phyloP scores from a whole-genome alignment of 2,113 vertebrate genomes.

The Periophthalmus modestus region DNA sequence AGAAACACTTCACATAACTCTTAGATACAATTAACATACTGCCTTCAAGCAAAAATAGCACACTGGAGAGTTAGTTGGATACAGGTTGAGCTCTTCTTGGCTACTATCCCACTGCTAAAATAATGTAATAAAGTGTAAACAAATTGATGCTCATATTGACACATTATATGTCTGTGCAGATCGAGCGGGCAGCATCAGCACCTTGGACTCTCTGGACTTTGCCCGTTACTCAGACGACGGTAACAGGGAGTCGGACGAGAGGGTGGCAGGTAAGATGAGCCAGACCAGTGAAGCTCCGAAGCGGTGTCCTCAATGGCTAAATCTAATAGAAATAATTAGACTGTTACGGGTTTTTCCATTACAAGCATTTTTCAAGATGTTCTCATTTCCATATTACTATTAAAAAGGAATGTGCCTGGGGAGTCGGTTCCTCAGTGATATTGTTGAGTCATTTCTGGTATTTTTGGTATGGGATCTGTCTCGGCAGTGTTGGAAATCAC shows the following conservation, averaged over 20 bases:
- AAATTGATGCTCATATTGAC: neutral
- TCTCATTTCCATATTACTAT: neutral
- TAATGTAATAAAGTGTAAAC: neutral
- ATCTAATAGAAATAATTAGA: conserved; percentile 5
- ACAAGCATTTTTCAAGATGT: neutral
- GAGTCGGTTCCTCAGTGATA: neutral
- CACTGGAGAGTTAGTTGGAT: neutral
- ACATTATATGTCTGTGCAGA: conserved; percentile 74
- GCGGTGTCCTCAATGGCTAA: neutral
- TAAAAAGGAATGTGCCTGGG: conserved; percentile 6
- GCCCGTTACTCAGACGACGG: conserved; percentile 98
- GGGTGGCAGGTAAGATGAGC: conserved; percentile 88
- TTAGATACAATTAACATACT: neutral
- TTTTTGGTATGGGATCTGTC: conserved; percentile 41
- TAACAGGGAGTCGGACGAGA: conserved; percentile 94
- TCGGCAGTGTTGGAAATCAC: conserved; percentile 29
- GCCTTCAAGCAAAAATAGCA: neutral
- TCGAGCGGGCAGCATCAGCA: conserved; percentile 97
- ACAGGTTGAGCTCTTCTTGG: neutral
- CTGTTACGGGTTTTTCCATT: neutral
- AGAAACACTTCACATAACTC: neutral
- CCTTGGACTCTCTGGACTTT: conserved; percentile 97
- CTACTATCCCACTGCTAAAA: neutral
- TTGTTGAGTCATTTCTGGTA: conserved; percentile 34
- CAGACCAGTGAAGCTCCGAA: neutral